These are phyloP conservation scores for Sminthopsis crassicaudata DNA, from an alignment of 2,113 vertebrate species.

Conservation along the genomic window DNA sequence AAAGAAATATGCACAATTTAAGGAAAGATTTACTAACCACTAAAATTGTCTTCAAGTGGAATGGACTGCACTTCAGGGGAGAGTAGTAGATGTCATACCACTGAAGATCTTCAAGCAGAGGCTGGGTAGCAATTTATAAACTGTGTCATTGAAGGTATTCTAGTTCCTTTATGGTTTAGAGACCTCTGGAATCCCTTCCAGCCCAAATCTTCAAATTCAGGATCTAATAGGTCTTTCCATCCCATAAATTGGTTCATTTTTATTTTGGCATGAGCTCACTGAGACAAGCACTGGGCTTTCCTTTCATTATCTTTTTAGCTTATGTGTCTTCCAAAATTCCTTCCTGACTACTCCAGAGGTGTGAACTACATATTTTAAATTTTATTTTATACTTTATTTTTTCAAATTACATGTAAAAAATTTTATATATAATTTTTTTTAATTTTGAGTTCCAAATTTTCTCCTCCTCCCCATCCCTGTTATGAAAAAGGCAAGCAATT, in stretches of 20 bases:
- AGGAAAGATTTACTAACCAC: neutral
- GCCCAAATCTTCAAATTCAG: neutral
- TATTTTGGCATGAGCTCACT: neutral
- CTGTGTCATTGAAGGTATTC: neutral
- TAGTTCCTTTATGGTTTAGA: neutral
- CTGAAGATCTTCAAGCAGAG: no score
- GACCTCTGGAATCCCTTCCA: neutral
- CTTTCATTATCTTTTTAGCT: neutral
- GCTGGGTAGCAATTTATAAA: neutral
- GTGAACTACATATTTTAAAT: neutral
- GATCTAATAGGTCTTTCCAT: no score
- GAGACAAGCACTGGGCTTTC: neutral
- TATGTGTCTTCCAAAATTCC: neutral
- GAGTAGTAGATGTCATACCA: neutral
- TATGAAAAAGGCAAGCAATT: neutral
- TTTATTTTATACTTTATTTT: neutral
- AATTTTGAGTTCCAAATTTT: neutral
- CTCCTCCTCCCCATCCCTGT: no score
- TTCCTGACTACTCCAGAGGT: neutral
- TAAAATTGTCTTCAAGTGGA: neutral
- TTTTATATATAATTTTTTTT: neutral
- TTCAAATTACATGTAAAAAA: neutral
- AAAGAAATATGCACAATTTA: neutral
- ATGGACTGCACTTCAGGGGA: neutral
- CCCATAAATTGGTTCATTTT: neutral